Conservation (phyloP, 2,797 vertebrate genomes). For the Myotis vivesi region DNA sequence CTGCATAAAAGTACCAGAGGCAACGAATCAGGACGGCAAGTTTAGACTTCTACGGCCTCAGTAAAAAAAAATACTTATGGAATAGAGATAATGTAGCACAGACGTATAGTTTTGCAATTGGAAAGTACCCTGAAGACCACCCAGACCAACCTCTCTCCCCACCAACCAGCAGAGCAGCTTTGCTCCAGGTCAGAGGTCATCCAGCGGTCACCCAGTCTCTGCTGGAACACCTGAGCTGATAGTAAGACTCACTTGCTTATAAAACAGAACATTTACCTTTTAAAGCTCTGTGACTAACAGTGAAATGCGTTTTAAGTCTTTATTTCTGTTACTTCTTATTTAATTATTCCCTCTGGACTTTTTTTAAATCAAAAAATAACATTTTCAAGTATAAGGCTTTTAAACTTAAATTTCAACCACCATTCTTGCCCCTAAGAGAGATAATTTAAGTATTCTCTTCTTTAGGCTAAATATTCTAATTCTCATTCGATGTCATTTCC, state of each 20-base stretch:
- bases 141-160: neutral
- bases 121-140: neutral
- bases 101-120: neutral
- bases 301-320: neutral
- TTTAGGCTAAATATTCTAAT: neutral
- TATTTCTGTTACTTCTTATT: slow-evolving; percentile 6
- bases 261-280: neutral
- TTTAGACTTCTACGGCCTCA: neutral
- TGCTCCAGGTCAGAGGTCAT: neutral
- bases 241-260: neutral
- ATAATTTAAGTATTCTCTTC: neutral
- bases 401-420: neutral
- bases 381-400: neutral
- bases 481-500: neutral
- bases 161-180: neutral
- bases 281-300: neutral
- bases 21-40: neutral
- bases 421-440: neutral
- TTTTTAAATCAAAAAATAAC: neutral
- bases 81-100: neutral
- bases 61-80: neutral
- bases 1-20: neutral
- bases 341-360: neutral
- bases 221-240: neutral
- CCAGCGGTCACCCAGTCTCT: neutral